A percentile compares a stretch with the other conserved stretches of the same genome.
phyloP scores from a whole-genome alignment of 2,888 invertebrate genomes.

The Zaprionus lineosus region DNA sequence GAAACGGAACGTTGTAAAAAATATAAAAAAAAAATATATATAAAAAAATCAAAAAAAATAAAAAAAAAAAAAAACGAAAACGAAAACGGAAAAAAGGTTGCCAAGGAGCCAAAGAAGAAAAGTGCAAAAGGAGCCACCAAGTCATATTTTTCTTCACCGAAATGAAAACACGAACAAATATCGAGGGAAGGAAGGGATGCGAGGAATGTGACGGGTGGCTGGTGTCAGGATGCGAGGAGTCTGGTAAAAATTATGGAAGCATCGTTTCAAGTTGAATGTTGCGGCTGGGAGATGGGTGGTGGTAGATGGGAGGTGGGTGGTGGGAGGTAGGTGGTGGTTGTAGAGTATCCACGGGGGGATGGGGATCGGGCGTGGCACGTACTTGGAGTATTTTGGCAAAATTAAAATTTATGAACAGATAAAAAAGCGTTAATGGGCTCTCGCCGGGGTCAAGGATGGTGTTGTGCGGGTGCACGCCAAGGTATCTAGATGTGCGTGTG shows the following conservation, averaged over 20 bases:
- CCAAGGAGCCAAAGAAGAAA: constrained; percentile 19
- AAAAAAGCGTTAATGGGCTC: constrained; percentile 76
- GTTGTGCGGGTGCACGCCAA: not conserved
- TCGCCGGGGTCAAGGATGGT: constrained; percentile 55
- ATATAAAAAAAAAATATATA: constrained; percentile 24
- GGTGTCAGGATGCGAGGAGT: constrained; percentile 4
- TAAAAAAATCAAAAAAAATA: constrained; percentile 7
- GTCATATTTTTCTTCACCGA: constrained; percentile 61
- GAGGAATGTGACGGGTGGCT: not conserved
- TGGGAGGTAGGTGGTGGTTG: not conserved
- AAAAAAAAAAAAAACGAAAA: constrained; percentile 27
- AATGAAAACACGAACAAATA: constrained; percentile 48
- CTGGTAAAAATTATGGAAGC: constrained; percentile 51
- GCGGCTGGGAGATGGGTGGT: constrained; percentile 1
- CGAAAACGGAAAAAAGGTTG: constrained; percentile 50
- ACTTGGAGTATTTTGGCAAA: constrained; percentile 75
- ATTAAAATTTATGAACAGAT: constrained; percentile 78
- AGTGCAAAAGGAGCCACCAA: constrained; percentile 49
- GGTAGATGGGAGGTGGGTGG: not conserved
- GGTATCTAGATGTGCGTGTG: constrained; percentile 36
- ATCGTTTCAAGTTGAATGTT: constrained; percentile 41
- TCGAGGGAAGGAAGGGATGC: not conserved
- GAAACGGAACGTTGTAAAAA: constrained; percentile 37
- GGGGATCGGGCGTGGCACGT: constrained; percentile 49
- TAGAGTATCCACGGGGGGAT: not conserved